Conservation (phyloP, 2,113 vertebrate genomes). For the Anolis sagrei region DNA sequence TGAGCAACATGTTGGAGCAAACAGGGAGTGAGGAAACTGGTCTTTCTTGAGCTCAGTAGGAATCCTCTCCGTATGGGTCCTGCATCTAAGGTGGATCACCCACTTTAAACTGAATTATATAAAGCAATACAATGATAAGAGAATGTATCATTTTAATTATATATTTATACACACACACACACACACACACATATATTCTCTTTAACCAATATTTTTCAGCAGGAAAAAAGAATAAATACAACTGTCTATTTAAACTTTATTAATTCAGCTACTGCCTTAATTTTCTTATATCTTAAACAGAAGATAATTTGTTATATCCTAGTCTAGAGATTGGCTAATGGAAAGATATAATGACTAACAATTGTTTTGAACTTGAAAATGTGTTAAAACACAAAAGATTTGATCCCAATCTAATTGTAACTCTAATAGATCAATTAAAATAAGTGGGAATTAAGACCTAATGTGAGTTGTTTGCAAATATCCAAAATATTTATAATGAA, state of each 20-base stretch:
- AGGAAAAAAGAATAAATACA: background rate
- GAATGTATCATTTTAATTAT: slow-evolving; percentile 32
- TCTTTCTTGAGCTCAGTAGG: background rate
- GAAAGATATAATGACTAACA: slow-evolving; percentile 43
- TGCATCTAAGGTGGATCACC: background rate
- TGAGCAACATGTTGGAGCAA: background rate
- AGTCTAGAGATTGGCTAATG: slow-evolving; percentile 39
- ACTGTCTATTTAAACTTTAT: slow-evolving; percentile 36
- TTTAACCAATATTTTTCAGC: slow-evolving; percentile 4
- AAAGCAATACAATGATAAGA: slow-evolving; percentile 46
- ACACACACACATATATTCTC: slow-evolving; percentile 38
- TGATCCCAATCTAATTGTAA: too few species aligned
- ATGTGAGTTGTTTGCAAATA: background rate
- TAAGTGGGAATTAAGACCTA: background rate
- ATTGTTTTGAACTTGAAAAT: slow-evolving; percentile 49
- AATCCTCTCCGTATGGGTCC: background rate
- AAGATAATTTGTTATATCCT: background rate
- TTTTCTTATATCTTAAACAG: slow-evolving; percentile 50
- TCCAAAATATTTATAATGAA: slow-evolving; percentile 4
- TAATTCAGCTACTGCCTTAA: slow-evolving; percentile 40
- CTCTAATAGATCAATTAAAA: background rate
- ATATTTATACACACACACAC: too few species aligned
- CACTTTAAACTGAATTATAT: slow-evolving; percentile 40
- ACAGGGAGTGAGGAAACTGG: background rate
- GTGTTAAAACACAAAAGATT: background rate